phyloP scores from a whole-genome alignment of 2,113 vertebrate species.

The Sterna hirundo region DNA sequence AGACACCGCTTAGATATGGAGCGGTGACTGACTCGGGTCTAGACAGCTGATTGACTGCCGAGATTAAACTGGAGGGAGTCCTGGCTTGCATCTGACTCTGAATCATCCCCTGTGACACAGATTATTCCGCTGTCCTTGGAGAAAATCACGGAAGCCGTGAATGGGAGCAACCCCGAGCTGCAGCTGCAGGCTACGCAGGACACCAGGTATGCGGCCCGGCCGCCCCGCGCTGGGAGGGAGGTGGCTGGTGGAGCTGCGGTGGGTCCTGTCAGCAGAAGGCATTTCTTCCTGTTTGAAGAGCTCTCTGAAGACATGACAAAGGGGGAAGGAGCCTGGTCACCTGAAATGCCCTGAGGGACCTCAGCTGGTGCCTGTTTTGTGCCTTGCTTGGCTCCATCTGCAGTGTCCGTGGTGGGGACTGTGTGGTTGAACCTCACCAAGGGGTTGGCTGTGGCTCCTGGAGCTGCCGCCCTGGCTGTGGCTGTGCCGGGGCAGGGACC shows the following conservation, averaged over 20 bases:
- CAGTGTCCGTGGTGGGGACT: no score
- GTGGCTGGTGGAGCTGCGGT: background rate
- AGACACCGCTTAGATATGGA: slow-evolving; percentile 28
- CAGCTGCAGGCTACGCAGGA: slow-evolving; percentile 83
- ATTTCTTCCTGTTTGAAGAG: background rate
- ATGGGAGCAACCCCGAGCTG: slow-evolving; percentile 54
- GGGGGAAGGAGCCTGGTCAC: background rate
- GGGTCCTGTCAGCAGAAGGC: background rate
- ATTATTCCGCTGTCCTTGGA: slow-evolving; percentile 52
- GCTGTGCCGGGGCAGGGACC: background rate
- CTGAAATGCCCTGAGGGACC: background rate
- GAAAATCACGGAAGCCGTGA: slow-evolving; percentile 79
- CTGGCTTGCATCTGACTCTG: background rate
- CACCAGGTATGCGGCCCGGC: slow-evolving; percentile 75
- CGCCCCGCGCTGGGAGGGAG: background rate
- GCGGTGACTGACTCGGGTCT: slow-evolving; percentile 29
- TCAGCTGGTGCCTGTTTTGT: background rate
- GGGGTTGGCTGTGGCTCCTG: background rate
- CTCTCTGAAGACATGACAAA: background rate
- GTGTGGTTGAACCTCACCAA: background rate
- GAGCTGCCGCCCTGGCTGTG: background rate
- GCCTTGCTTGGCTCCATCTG: background rate
- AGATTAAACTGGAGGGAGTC: slow-evolving; percentile 18
- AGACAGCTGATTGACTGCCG: background rate
- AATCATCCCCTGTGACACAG: slow-evolving; percentile 67